Base-by-base conservation (phyloP, 2,113 vertebrate species). In the Hiodon tergisus region DNA sequence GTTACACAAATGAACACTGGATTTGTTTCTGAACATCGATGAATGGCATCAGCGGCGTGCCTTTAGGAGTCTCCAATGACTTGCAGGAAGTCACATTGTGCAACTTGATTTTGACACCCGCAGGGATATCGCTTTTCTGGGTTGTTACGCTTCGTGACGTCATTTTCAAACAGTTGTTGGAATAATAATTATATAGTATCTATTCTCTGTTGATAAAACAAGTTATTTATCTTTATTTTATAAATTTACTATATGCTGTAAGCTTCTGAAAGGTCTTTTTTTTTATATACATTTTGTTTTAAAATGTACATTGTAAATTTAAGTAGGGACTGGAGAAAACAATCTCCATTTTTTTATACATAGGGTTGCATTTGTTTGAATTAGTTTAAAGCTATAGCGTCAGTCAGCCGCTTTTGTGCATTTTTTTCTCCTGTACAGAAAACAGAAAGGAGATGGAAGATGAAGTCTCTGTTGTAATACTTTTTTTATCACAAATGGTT, bases 1-100 rank as follows among this genome's bases (percentile, higher is more conserved):
- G 31, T 76, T 76, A 62, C 58, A 70, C 72, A 72, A 76, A 75
- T 17, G 65, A 78, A 78, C 79, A 81, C 79, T 81, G 79, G 76
- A 78, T 71, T 78, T 59, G 69, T 72, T 14, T 71, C 55, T 76
- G 72, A 74, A 54, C 61, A 46, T 65, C 5, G 50, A 65, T 52
- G 31, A 16, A 47, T 31, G 61, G 61, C 16, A 73, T 52, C 72
- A 65, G 51, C 72, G 31, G 61, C 5, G 72, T 76, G 72, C 59
- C 65, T 73, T 78, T 69, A 74, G 70, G 74, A 73, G 74, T 67
- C 77, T 69, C 48, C 46, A 17, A 9, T 59, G 60, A 16, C 67
- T 55, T 16, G 71, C 74, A 71, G 76, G 78, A 83, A 78, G 72
- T 81, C 78, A 78, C 76, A 73, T 77, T 73, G 10, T 61, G 52